Base-by-base conservation (phyloP, 2,797 vertebrate species). In the Sciurus carolinensis region DNA sequence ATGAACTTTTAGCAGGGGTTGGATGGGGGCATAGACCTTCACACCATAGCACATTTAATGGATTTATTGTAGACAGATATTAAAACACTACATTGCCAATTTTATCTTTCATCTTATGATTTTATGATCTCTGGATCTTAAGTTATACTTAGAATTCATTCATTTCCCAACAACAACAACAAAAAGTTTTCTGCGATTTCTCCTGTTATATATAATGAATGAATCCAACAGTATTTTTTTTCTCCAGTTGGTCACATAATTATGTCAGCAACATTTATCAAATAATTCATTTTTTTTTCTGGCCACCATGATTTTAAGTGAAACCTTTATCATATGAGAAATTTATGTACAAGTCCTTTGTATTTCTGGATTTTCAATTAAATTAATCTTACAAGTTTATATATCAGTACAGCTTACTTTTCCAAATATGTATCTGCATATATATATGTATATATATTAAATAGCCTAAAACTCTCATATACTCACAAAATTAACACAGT, bases 321-420 rank as follows among this genome's bases (percentile, higher is more conserved):
- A 84, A 73, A 54, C 10, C 17, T 62, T 79, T 50, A 52, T 30
- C 30, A 33, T 47, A n/a, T 26, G 54, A 39, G 91, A 42, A 94
- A 52, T n/a, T 10, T n/a, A 24, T 84, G 14, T 24, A 50, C 50
- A 20, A 28, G 42, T 13, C 12, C 66, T 71, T 84, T 83, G 22
- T 59, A 93, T 73, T 73, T 84, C 30, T 42, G 30, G 64, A 73
- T 14, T 91, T 91, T 77, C 4, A 82, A 33, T 72, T 86, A 76
- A 20, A 76, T 83, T 67, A n/a, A 91, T 33, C 39, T 62, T 64
- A 33, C 44, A 77, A 73, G 50, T 76, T 66, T 44, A 54, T 33
- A 2, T 52, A 36, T 50, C 33, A 59, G 18, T 24, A 47, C 18
- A 26, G 30, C 39, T 13, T 24, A 8, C 59, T 17, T 5, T 15